Conservation (phyloP, 2,113 vertebrate genomes). For the Hucho hucho region DNA sequence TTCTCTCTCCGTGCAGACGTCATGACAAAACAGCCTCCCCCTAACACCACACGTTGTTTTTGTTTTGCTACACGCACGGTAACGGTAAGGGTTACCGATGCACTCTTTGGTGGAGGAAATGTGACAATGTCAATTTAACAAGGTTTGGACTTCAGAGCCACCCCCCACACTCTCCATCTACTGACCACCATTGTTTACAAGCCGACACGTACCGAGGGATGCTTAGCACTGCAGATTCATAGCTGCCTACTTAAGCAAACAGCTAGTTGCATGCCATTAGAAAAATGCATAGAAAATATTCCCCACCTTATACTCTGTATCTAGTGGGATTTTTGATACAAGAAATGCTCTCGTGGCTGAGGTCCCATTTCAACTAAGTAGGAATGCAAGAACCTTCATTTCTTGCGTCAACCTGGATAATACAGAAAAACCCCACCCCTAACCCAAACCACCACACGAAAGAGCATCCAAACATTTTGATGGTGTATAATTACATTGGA, state of each 20-base stretch:
- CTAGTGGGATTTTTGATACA: constrained; percentile 54
- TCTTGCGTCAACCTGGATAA: background rate
- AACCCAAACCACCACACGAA: background rate
- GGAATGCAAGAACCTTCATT: background rate
- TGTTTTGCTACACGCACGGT: constrained; percentile 39
- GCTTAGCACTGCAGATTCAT: constrained; percentile 62
- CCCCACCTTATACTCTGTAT: constrained; percentile 28
- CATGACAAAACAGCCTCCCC: constrained; percentile 42
- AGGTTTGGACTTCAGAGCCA: too few species aligned
- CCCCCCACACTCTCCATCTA: constrained; percentile 30
- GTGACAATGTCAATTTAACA: background rate
- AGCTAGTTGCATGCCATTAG: constrained; percentile 68
- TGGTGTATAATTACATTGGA: background rate
- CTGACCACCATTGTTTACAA: constrained; percentile 53
- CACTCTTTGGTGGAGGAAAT: background rate
- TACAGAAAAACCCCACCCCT: background rate
- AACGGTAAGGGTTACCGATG: constrained; percentile 33
- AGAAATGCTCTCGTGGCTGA: constrained; percentile 9
- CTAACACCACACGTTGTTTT: constrained; percentile 8
- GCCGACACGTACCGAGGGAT: constrained; percentile 53
- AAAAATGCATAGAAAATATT: background rate
- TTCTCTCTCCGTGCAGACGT: constrained; percentile 50
- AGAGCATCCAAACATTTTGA: background rate
- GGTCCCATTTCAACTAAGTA: background rate
- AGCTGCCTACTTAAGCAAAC: constrained; percentile 65